phyloP scores from a whole-genome alignment of 2,113 vertebrate species.

The Salvelinus namaycush region DNA sequence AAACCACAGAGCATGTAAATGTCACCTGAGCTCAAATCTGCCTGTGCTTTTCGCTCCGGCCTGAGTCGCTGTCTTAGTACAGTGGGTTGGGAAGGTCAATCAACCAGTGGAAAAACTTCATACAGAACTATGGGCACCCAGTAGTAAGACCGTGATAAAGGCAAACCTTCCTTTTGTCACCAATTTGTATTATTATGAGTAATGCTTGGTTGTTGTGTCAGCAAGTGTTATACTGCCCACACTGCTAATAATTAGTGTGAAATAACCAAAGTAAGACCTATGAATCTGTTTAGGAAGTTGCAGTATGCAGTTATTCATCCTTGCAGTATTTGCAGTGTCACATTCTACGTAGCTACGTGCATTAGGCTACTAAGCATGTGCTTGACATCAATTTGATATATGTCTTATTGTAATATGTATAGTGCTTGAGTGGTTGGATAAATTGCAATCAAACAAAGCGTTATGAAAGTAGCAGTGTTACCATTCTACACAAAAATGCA shows the following conservation, averaged over 20 bases:
- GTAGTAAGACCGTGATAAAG: neutral
- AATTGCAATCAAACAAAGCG: conserved; percentile 27
- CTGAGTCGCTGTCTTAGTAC: neutral
- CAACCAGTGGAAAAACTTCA: neutral
- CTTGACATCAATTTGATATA: no score
- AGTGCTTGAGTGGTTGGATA: neutral
- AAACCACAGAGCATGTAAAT: conserved; percentile 63
- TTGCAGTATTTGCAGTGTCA: no score
- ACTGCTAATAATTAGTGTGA: neutral
- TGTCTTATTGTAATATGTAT: no score
- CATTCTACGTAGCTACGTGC: no score
- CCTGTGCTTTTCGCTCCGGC: conserved; percentile 10
- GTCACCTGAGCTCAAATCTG: conserved; percentile 49
- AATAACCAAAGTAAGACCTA: neutral
- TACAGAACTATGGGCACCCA: neutral
- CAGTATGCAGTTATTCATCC: neutral
- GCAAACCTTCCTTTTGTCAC: no score
- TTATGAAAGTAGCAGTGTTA: conserved; percentile 33
- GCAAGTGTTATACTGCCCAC: no score
- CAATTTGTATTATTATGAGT: no score
- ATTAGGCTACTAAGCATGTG: no score
- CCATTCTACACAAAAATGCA: conserved; percentile 18
- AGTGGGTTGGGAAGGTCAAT: neutral
- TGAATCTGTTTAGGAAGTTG: neutral
- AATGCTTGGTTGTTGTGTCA: no score